Conservation (phyloP, 2,888 invertebrate genomes). For the Drosophila emarginata region DNA sequence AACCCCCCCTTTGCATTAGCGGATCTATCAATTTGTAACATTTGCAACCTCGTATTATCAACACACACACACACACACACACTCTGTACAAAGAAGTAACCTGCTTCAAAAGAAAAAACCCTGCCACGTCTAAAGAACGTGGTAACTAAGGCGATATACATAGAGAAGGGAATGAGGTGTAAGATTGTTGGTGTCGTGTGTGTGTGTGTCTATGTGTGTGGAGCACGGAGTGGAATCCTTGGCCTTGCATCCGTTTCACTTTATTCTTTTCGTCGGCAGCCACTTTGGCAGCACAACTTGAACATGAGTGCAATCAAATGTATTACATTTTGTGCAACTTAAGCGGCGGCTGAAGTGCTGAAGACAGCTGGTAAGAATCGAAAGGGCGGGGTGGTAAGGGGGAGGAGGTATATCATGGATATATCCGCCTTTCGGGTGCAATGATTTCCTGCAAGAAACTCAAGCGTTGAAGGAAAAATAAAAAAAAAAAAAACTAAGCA, state of each 20-base stretch:
- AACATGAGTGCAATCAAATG: constrained; percentile 76
- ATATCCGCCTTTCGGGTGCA: constrained; percentile 67
- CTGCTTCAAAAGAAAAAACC: neutral
- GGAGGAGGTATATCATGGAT: constrained; percentile 39
- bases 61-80: constrained; percentile 7
- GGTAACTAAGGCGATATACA: constrained; percentile 19
- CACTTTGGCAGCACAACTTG: constrained; percentile 74
- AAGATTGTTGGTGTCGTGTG: neutral
- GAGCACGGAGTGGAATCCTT: constrained; percentile 17
- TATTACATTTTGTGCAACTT: constrained; percentile 76
- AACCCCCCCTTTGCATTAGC: constrained; percentile 39
- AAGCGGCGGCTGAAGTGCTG: constrained; percentile 66
- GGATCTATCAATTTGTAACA: constrained; percentile 71
- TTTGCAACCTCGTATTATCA: constrained; percentile 63
- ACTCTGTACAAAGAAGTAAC: neutral
- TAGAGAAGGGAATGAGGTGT: neutral
- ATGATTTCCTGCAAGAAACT: constrained; percentile 67
- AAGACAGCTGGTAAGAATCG: constrained; percentile 59
- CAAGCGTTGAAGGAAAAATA: constrained; percentile 57
- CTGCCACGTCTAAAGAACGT: constrained; percentile 18
- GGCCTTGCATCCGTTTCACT: constrained; percentile 60
- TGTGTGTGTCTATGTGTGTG: constrained; percentile 8
- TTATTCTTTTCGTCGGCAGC: constrained; percentile 58
- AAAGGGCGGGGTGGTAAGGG: neutral
- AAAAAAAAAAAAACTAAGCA: constrained; percentile 63